Percentiles rank a stretch among this genome's conserved stretches.
phyloP scores from a whole-genome alignment of 2,797 vertebrate species.

The Myotis vivesi region DNA sequence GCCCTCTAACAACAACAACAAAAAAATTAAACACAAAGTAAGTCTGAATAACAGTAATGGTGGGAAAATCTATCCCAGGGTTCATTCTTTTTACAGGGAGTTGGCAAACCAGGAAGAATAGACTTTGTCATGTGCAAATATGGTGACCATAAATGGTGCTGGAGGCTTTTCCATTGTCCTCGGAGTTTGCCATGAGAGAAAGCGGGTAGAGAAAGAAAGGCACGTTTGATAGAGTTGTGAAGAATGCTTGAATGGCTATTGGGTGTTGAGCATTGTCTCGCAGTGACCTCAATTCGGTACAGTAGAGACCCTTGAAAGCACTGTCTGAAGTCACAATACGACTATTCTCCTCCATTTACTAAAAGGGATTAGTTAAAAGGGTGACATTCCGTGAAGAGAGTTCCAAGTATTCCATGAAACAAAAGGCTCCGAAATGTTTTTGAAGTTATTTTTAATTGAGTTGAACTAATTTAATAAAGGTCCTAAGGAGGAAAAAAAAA shows the following conservation, averaged over 20 bases:
- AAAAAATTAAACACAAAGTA: constrained; percentile 75
- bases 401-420: constrained; percentile 94
- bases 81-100: constrained; percentile 83
- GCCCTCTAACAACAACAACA: constrained; percentile 67
- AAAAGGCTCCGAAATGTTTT: constrained; percentile 90
- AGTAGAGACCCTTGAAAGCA: constrained; percentile 97
- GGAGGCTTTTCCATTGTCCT: constrained; percentile 87
- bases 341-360: constrained; percentile 95
- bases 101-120: constrained; percentile 85
- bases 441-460: constrained; percentile 93
- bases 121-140: constrained; percentile 90
- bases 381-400: constrained; percentile 95
- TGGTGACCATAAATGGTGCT: constrained; percentile 85
- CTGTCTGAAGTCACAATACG: constrained; percentile 96
- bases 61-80: constrained; percentile 85
- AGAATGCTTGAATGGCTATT: constrained; percentile 95
- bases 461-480: constrained; percentile 92
- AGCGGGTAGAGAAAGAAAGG: constrained; percentile 90
- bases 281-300: constrained; percentile 99
- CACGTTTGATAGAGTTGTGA: constrained; percentile 98
- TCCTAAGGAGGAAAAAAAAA: constrained; percentile 84
- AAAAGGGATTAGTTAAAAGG: constrained; percentile 97
- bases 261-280: constrained; percentile 98
- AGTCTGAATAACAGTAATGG: constrained; percentile 83
- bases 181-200: constrained; percentile 92